Evolutionary conservation across 2,797 vertebrate species (phyloP), one percentile per base, ranked within the genome.

Genomic region (Bovichtus diacanthus): DNA sequence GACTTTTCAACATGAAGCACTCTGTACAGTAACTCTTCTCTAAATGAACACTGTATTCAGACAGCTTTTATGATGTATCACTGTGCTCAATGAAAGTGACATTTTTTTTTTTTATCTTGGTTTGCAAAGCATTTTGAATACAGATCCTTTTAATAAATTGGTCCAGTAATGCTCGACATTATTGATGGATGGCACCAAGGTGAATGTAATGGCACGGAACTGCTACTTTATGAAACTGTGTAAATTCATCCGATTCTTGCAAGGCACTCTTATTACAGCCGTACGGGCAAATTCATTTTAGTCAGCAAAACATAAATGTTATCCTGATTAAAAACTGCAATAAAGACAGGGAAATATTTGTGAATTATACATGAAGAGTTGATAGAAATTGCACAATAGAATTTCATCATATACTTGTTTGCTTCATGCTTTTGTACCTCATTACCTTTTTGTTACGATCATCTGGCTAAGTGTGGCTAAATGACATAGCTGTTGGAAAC

Each of bases 71-170:
- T 88, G 83, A 92, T 90, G 61, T 51, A 90, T 89, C 58, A 10
- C 87, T 49, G 16, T 19, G 56, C 73, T 88, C 74, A 76, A 38
- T 61, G 67, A 49, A 83, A 79, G 61, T 87, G 85, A 75, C 83
- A 56, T 34, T n/a, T 69, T 76, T 81, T 83, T 34, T n/a, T 69
- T 76, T 81, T 83, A 70, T 86, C 84, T 85, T 39, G 80, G 66
- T 76, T 84, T 81, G 71, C 44, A 61, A 9, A 74, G 68, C 69
- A 56, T 76, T 90, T 80, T 81, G 71, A 84, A 82, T 86, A 67
- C 73, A 78, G 71, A 86, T 62, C 27, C 77, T 75, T 87, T 78
- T 62, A 89, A 89, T 88, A 72, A 92, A 90, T 87, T 90, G 87
- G 53, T 77, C 75, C 73, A 71, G 74, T 87, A 80, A 83, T 69